Evolutionary conservation across 2,888 invertebrate genomes (phyloP).

Genomic region (Nemurella pictetii): DNA sequence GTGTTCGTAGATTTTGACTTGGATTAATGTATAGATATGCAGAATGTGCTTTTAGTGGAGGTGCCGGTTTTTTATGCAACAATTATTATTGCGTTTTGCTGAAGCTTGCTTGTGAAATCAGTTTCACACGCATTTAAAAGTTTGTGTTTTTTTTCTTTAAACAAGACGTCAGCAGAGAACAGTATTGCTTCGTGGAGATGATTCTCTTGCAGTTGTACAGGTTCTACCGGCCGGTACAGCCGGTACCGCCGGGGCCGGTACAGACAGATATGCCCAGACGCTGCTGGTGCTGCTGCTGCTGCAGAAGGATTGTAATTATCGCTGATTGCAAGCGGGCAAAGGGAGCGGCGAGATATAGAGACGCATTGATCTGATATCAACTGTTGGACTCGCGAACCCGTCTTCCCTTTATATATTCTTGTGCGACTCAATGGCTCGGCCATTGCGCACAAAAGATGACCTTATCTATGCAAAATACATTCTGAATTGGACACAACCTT

Average conservation of each 20-base stretch:
- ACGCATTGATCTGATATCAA: background rate
- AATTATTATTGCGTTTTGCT: background rate
- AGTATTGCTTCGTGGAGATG: too few species aligned
- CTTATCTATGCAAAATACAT: background rate
- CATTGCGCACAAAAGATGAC: background rate
- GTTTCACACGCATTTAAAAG: background rate
- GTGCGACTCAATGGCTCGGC: background rate
- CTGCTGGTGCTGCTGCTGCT: too few species aligned
- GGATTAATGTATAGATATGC: background rate
- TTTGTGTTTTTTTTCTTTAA: background rate
- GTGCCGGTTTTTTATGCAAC: background rate
- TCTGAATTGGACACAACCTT: background rate
- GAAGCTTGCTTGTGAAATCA: background rate
- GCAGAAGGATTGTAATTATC: background rate
- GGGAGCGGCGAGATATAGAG: background rate
- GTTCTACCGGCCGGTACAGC: background rate
- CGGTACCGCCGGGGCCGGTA: background rate
- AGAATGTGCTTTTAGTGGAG: background rate
- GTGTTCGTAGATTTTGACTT: background rate
- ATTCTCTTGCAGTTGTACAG: background rate
- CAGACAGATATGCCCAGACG: background rate
- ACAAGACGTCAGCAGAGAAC: background rate
- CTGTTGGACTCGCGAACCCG: background rate
- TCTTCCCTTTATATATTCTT: background rate
- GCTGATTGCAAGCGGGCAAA: background rate